Evolutionary conservation across 1,140 invertebrate genomes (phyloP), one percentile per base, ranked within the genome.

Genomic region (Drosophila parabipectinata): DNA sequence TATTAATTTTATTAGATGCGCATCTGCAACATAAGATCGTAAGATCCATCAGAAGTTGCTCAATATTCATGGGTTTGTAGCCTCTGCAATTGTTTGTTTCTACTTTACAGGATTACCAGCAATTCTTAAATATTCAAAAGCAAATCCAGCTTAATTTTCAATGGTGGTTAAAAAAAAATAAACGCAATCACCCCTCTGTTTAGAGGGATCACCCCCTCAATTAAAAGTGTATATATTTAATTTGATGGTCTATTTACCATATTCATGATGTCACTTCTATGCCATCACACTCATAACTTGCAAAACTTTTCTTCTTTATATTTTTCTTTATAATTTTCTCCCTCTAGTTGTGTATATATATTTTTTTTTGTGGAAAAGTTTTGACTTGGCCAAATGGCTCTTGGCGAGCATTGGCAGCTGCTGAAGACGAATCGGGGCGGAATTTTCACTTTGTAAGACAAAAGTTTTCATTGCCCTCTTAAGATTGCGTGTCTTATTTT

Each of bases 391-490:
- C 61, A 56, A 63, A 56, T 63, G 52, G 52, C 53, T 47, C 9
- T 47, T 30, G 60, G 41, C 30, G 39, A 59, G 15, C 62, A 77
- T 81, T 82, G 54, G 59, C 79, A 81, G 79, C 79, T 81, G 79
- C 58, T 67, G 62, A 59, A 53, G 56, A 48, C 41, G 63, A 45
- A 51, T 48, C 51, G 62, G 30, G 63, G 66, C 75, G 68, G 79
- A 62, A 84, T 84, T 84, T 84, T 79, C 82, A 84, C 82, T 84
- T 84, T 67, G 51, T 60, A 50, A 84, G 63, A 79, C 60, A 60
- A 82, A 88, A 88, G 57, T 85, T 88, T 85, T 72, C 82, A 85
- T 85, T 78, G 74, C 78, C 78, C 82, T 85, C 83, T 53, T 30
- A 79, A 76, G 82, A 82, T 87, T 82, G 82, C 82, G 83, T 87